Evolutionary conservation across 2,797 vertebrate genomes (phyloP).

Genomic region (Sarcoramphus papa): DNA sequence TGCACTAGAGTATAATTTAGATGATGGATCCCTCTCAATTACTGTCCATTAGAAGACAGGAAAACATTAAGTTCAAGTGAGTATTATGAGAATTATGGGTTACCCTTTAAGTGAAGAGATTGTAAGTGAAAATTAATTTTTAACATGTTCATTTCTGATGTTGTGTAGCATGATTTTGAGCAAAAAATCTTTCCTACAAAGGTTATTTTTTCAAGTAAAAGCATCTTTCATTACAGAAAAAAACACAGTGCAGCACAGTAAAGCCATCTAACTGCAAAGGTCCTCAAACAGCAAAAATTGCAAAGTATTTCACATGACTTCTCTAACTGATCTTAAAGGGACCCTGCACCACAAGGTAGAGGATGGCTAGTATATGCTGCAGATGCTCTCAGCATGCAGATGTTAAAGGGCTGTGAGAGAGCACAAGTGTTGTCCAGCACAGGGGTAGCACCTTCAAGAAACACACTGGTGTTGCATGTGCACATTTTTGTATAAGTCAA

Average conservation of each 20-base stretch:
- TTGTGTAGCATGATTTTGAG: neutral
- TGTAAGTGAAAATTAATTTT: conserved; percentile 72
- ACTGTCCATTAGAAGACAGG: conserved; percentile 93
- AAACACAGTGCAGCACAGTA: neutral
- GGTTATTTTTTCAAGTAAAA: neutral
- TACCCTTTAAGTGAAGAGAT: conserved; percentile 67
- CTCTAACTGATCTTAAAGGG: neutral
- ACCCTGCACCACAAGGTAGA: neutral
- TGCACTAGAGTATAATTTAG: conserved; percentile 72
- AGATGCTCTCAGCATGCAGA: neutral
- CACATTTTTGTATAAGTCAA: neutral
- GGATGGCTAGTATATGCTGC: neutral
- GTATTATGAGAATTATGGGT: conserved; percentile 76
- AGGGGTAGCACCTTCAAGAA: neutral
- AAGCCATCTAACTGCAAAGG: neutral
- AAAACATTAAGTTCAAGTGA: conserved; percentile 75
- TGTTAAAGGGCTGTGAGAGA: neutral
- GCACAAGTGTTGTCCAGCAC: neutral
- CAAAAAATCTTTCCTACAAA: neutral
- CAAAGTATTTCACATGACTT: neutral
- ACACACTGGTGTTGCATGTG: neutral
- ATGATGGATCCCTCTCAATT: conserved; percentile 93
- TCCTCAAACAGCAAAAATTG: neutral
- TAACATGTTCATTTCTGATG: conserved; percentile 58
- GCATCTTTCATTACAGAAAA: neutral